Evolutionary conservation across 2,797 vertebrate species (phyloP), one percentile per base, ranked within the genome.

Genomic region (Centropyge bicolor): DNA sequence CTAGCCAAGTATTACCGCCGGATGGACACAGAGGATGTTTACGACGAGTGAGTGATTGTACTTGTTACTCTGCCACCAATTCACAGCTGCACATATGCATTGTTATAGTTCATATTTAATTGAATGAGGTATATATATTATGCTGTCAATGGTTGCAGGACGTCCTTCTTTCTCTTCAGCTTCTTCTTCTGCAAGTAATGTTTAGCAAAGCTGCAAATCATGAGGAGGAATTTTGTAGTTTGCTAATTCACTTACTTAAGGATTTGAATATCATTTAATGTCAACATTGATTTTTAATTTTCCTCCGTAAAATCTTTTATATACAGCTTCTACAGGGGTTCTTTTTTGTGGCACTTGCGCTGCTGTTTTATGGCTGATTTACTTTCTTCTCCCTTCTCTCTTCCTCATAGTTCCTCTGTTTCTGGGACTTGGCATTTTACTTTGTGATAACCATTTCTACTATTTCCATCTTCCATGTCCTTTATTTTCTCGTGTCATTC

Each of bases 381-480:
- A 46, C 85, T 55, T 74, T 84, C 65, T 78, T 45, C 63, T 85
- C n/a, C 73, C 8, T 76, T 72, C 69, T 87, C 83, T 89, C 85
- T 69, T 78, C 71, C 52, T 77, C 91, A 82, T 97, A 99, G 98
- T 96, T 97, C 96, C 89, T 97, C 97, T 94, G 96, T 97, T 94
- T 97, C 96, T 92, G 97, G 97, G 94, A 98, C 97, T 92, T 99
- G 98, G 98, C 97, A 99, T 95, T 98, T 99, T 94, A 99, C 97
- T 96, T 97, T 99, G 95, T 99, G 97, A 99, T 98, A 98, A 97
- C 97, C 96, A 95, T 96, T 95, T 95, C 95, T 96, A 93, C 96
- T 84, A 92, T 96, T 97, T 98, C 95, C 95, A 95, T 95, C 91
- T 75, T 46, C 87, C 91, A 80, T 88, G 80, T 74, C 56, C 78